These are phyloP conservation scores for Vulpes vulpes DNA, from an alignment of 2,113 vertebrate species.

Conservation along the genomic window DNA sequence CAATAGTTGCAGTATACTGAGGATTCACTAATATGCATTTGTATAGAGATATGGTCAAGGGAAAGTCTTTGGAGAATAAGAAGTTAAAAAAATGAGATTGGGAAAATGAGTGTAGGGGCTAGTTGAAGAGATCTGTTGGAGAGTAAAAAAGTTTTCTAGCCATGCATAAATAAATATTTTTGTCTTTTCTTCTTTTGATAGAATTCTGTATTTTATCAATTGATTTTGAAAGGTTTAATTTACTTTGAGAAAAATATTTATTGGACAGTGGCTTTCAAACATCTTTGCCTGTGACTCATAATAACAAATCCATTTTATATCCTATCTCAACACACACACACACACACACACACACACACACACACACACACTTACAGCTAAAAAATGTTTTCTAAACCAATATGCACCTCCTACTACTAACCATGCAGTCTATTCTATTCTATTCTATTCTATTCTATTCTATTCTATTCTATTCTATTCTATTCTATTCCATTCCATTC, in stretches of 20 bases:
- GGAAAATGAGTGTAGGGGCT: not conserved
- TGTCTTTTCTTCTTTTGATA: conserved; percentile 20
- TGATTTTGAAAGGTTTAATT: conserved; percentile 50
- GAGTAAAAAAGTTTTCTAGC: not conserved
- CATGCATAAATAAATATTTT: not conserved
- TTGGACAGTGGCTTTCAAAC: not conserved
- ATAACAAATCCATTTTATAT: not conserved
- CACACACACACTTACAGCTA: not conserved
- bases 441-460: not conserved
- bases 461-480: not conserved
- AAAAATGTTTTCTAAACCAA: not conserved
- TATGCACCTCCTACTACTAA: not conserved
- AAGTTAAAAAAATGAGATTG: not conserved
- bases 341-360: not conserved
- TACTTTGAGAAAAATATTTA: conserved; percentile 16
- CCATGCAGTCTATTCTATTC: not conserved
- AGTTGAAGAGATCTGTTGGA: not conserved
- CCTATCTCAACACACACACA: not conserved
- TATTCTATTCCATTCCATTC: not conserved
- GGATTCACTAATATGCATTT: not conserved
- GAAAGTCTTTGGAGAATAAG: conserved; percentile 8
- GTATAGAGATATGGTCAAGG: not conserved
- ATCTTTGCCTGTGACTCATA: not conserved
- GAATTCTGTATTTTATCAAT: not conserved
- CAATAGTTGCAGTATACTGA: not conserved